Base-by-base conservation (phyloP, 2,888 invertebrate species). In the Cosmia trapezina region DNA sequence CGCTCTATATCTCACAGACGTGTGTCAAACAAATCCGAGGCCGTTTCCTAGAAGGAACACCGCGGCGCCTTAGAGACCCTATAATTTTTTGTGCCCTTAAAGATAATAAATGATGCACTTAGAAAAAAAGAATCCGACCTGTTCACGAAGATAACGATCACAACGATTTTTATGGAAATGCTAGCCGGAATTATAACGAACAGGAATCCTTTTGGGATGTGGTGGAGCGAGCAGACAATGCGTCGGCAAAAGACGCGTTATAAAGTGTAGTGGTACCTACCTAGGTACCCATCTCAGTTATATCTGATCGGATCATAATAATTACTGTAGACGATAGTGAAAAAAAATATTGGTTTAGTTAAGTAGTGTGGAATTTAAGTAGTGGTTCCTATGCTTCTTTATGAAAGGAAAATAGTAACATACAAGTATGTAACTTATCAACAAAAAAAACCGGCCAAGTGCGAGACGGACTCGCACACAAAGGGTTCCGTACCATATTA, bases 141-240 rank as follows among this genome's bases (percentile, higher is more conserved):
- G 96, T 94, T 95, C 94, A 92, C 89, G 88, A 88, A 91, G 96
- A 96, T 96, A 96, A 95, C 93, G 93, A 96, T 96, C 96, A 86
- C 91, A 94, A 94, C 93, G 89, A 95, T 96, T 96, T 96, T 96
- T 96, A 96, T 96, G 95, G 95, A 95, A 96, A 96, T 95, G 92
- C 91, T 94, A 90, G 89, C 92, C 93, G 95, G 95, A 95, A 96
- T 96, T 95, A 94, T 95, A 95, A 95, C 92, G 92, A 95, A 94
- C 92, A 93, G 91, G 91, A 94, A 94, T 94, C 95, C 95, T 95
- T 86, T 95, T 94, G 94, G 93, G 95, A 94, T 93, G 94, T 92
- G 93, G 89, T 91, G 94, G 92, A 93, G 92, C 93, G 94, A 89
- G 94, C 93, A 96, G 96, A 96, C 96, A 96, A 96, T 93, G 87